A percentile compares a stretch with the other conserved stretches of the same genome.
phyloP scores from a whole-genome alignment of 2,113 vertebrate genomes.

The Anseranas semipalmata region DNA sequence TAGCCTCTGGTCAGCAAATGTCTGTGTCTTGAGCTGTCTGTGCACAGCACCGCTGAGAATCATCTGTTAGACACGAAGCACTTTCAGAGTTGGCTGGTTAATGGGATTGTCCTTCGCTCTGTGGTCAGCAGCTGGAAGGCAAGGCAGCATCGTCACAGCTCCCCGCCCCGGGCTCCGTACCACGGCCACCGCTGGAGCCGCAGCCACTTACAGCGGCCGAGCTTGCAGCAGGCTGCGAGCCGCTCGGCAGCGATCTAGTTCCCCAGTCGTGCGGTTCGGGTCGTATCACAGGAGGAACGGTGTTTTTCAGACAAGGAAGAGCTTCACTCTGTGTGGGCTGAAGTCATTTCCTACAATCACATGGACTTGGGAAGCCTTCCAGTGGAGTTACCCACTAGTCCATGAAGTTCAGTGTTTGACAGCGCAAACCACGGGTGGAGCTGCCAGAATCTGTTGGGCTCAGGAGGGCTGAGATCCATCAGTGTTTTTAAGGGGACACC shows the following conservation, averaged over 20 bases:
- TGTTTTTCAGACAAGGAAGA: background rate
- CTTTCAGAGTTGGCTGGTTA: background rate
- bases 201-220: background rate
- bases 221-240: background rate
- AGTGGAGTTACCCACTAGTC: background rate
- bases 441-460: background rate
- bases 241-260: background rate
- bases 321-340: background rate
- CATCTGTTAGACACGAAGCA: background rate
- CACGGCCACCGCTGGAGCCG: rapidly evolving
- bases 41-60: background rate
- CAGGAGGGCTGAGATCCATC: background rate
- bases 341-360: background rate
- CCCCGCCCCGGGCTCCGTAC: background rate
- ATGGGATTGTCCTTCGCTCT: background rate
- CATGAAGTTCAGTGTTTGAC: background rate
- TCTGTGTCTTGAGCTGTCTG: background rate
- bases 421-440: background rate
- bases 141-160: background rate
- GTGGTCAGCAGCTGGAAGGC: background rate
- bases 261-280: rapidly evolving
- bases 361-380: background rate
- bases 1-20: background rate
- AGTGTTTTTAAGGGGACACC: background rate
- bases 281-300: background rate